Percentiles rank a stretch among this genome's conserved stretches.
Evolutionary conservation across 1,140 invertebrate genomes (phyloP).

Genomic region (Bombus difficillimus): DNA sequence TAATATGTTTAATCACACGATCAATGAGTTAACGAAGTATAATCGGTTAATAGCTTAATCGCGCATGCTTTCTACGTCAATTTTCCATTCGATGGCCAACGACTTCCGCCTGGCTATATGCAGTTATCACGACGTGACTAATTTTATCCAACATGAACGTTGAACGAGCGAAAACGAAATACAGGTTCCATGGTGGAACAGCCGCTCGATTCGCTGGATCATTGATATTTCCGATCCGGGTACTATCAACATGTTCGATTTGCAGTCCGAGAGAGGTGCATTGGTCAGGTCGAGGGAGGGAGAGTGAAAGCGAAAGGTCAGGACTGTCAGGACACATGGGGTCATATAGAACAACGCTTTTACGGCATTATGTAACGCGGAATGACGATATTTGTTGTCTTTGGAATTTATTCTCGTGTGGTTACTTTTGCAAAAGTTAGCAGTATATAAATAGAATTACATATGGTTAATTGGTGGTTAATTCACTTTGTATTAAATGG

Average conservation of each 20-base stretch:
- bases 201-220: slow-evolving; percentile 6
- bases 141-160: not conserved
- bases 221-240: slow-evolving; percentile 39
- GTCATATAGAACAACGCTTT: slow-evolving; percentile 78
- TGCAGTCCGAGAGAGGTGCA: slow-evolving; percentile 55
- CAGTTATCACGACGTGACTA: slow-evolving; percentile 10
- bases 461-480: not conserved
- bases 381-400: slow-evolving; percentile 26
- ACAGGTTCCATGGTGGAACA: not conserved
- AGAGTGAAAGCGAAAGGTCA: slow-evolving; percentile 83
- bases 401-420: not conserved
- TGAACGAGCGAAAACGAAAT: not conserved
- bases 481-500: no score
- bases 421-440: not conserved
- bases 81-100: not conserved
- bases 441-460: not conserved
- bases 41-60: slow-evolving; percentile 14
- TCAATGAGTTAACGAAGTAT: not conserved
- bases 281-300: slow-evolving; percentile 67
- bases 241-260: slow-evolving; percentile 54
- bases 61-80: not conserved
- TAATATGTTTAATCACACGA: not conserved
- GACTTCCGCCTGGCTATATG: not conserved
- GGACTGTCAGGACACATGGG: slow-evolving; percentile 78
- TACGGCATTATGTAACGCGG: slow-evolving; percentile 72